Percentiles rank a stretch among this genome's conserved stretches.
These are phyloP conservation scores for Perdita meconis DNA, from an alignment of 2,888 invertebrate genomes.

Conservation along the genomic window DNA sequence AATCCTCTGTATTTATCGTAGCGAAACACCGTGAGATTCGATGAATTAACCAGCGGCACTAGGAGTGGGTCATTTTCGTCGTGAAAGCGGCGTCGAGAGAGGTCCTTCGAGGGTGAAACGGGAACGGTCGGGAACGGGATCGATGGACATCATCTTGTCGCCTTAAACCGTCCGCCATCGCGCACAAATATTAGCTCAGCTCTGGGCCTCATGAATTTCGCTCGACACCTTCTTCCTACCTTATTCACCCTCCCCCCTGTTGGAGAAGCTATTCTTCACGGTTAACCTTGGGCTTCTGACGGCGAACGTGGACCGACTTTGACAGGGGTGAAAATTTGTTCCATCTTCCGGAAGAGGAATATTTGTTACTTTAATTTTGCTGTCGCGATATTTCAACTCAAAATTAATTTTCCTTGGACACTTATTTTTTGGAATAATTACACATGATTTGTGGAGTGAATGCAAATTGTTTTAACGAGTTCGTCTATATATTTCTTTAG, in stretches of 20 bases:
- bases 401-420: background rate
- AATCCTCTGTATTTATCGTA: constrained; percentile 24
- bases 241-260: background rate
- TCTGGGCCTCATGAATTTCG: constrained; percentile 5
- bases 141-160: constrained; percentile 25
- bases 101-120: background rate
- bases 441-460: background rate
- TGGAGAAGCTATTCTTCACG: constrained; percentile 6
- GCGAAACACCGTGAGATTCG: constrained; percentile 15
- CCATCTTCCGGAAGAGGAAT: background rate
- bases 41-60: constrained; percentile 23
- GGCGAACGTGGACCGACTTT: background rate
- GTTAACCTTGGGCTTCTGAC: background rate
- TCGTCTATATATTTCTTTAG: too few relatives aligned
- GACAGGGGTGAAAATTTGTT: background rate
- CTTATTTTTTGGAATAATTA: background rate
- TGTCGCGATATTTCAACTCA: background rate
- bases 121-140: background rate
- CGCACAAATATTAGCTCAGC: constrained; percentile 29
- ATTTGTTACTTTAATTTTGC: background rate
- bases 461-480: background rate
- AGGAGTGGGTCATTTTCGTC: background rate
- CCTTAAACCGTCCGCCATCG: constrained; percentile 16
- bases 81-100: background rate
- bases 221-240: background rate